phyloP scores from a whole-genome alignment of 1,140 invertebrate species.

The Macrocentrus cingulum region DNA sequence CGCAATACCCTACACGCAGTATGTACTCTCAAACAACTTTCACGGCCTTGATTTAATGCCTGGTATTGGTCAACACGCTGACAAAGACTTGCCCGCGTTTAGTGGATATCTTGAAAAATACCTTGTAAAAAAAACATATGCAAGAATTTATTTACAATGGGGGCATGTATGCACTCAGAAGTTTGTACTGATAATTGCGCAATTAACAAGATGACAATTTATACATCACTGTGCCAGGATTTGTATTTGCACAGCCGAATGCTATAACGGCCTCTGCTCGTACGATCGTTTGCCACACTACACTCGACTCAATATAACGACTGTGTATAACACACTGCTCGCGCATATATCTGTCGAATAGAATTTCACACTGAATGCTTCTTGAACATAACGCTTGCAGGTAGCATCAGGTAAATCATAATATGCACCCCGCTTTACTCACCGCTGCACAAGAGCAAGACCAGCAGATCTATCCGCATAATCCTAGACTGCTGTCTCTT shows the following conservation, averaged over 20 bases:
- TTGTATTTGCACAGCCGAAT: slow-evolving; percentile 9
- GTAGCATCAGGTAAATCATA: too few species aligned
- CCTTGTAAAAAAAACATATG: too few species aligned
- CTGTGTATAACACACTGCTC: too few species aligned
- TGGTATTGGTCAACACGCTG: slow-evolving; percentile 9
- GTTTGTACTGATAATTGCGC: slow-evolving; percentile 14
- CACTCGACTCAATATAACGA: too few species aligned
- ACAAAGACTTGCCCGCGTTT: too few species aligned
- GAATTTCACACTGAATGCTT: too few species aligned
- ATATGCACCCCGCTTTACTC: slow-evolving; percentile 16
- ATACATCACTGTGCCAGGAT: not conserved
- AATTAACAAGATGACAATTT: slow-evolving; percentile 8
- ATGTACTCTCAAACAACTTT: slow-evolving; percentile 27
- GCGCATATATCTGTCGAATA: too few species aligned
- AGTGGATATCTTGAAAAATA: too few species aligned
- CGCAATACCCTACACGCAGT: slow-evolving; percentile 13
- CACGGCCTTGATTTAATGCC: slow-evolving; percentile 33
- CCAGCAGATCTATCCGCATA: slow-evolving; percentile 21
- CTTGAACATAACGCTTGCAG: too few species aligned
- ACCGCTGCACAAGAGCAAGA: slow-evolving; percentile 23
- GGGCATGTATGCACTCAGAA: not conserved
- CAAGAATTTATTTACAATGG: too few species aligned
- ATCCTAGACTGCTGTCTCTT: slow-evolving; percentile 23
- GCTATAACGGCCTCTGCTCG: not conserved
- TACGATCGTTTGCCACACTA: too few species aligned